Conservation (phyloP, 64 coral and sea anemone species). For the Orbicella faveolata region DNA sequence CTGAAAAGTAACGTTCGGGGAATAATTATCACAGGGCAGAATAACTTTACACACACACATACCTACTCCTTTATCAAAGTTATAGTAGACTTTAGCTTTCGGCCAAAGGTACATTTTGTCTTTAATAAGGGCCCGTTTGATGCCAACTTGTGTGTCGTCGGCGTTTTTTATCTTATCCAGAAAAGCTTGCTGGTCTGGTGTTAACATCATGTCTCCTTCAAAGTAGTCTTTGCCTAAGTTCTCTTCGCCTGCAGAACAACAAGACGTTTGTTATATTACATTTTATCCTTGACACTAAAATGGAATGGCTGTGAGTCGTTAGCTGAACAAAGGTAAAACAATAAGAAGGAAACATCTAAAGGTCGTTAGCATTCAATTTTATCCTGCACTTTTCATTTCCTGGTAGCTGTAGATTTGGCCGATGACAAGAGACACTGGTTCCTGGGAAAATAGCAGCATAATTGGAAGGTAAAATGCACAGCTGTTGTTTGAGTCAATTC, state of each 20-base stretch:
- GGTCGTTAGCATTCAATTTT: no score
- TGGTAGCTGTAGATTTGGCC: no score
- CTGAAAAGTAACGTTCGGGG: background rate
- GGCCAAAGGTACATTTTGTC: slow-evolving; percentile 85
- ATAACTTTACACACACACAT: background rate
- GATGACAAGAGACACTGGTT: no score
- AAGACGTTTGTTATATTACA: background rate
- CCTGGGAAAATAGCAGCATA: no score
- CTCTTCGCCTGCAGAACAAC: slow-evolving; percentile 6
- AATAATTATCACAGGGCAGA: no score
- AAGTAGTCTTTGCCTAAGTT: slow-evolving; percentile 46
- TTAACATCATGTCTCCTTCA: slow-evolving; percentile 47
- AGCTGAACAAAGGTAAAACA: no score
- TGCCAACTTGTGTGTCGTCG: background rate
- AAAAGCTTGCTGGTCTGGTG: slow-evolving; percentile 12
- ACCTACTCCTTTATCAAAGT: slow-evolving; percentile 76
- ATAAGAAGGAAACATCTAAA: no score
- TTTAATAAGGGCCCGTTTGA: slow-evolving; percentile 74
- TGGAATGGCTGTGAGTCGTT: no score
- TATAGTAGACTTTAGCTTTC: slow-evolving; percentile 61
- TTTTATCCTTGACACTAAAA: no score
- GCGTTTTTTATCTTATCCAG: slow-evolving; percentile 34
- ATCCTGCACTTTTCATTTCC: no score
- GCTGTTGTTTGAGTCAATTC: no score
- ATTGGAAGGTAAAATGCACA: no score